A percentile compares a stretch with the other conserved stretches of the same genome.
Conservation (phyloP, 2,113 vertebrate species). For the Onychostruthus taczanowskii region DNA sequence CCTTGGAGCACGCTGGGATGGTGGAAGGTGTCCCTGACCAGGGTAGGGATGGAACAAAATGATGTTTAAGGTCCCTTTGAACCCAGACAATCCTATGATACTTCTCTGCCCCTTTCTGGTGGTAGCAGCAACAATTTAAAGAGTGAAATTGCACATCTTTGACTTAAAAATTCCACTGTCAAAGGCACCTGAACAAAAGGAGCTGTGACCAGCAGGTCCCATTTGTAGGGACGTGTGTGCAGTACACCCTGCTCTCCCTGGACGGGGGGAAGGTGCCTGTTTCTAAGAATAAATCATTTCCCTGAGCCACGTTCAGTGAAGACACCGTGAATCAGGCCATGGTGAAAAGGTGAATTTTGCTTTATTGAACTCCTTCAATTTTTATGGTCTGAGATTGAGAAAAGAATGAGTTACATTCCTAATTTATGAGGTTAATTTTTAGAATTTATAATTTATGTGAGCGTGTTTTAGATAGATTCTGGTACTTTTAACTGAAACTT, state of each 20-base stretch:
- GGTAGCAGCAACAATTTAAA: background rate
- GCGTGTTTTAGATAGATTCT: background rate
- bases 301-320: background rate
- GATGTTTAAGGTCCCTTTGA: background rate
- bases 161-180: too few species aligned
- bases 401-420: background rate
- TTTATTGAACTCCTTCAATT: background rate
- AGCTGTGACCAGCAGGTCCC: background rate
- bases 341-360: background rate
- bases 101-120: background rate
- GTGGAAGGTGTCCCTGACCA: background rate
- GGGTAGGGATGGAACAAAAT: background rate
- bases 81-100: background rate
- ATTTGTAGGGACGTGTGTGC: accelerated
- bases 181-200: background rate
- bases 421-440: background rate
- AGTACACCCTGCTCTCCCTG: background rate
- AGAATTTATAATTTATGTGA: background rate
- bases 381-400: background rate
- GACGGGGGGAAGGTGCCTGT: background rate
- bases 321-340: background rate
- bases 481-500: background rate
- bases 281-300: background rate
- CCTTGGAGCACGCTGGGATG: accelerated
- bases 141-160: background rate